A percentile compares a stretch with the other conserved stretches of the same genome.
Evolutionary conservation across 2,888 invertebrate species (phyloP).

Genomic region (Galerucella nymphaeae): DNA sequence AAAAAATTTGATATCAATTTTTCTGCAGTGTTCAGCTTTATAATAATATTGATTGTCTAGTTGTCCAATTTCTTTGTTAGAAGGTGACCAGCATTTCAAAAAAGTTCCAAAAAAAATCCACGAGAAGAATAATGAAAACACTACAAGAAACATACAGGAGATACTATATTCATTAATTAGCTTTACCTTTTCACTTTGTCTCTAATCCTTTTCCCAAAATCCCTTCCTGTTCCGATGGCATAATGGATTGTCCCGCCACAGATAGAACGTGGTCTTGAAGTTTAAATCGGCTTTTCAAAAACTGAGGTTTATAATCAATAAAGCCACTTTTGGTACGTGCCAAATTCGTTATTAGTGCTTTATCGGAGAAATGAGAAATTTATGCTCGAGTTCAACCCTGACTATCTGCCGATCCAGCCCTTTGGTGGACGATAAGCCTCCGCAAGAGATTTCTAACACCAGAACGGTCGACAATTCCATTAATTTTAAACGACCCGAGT

Average conservation of each 20-base stretch:
- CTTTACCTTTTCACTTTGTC: neutral
- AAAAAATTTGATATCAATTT: too few relatives aligned
- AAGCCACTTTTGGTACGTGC: conserved; percentile 20
- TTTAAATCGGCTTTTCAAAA: conserved; percentile 19
- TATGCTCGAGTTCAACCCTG: conserved; percentile 37
- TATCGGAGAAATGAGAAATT: conserved; percentile 26
- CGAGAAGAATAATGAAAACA: too few relatives aligned
- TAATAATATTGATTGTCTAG: too few relatives aligned
- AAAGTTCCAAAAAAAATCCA: too few relatives aligned
- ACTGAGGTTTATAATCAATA: conserved; percentile 16
- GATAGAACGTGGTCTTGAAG: conserved; percentile 26
- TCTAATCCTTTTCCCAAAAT: neutral
- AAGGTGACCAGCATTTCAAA: too few relatives aligned
- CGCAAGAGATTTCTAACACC: conserved; percentile 60
- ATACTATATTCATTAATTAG: too few relatives aligned
- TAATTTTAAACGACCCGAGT: conserved; percentile 62
- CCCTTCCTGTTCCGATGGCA: neutral
- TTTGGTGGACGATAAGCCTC: conserved; percentile 60
- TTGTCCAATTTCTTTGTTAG: too few relatives aligned
- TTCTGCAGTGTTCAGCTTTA: too few relatives aligned
- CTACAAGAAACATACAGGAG: too few relatives aligned
- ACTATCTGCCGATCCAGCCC: conserved; percentile 57
- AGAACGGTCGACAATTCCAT: conserved; percentile 63
- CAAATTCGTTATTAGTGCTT: conserved; percentile 20
- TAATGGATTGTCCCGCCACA: neutral